phyloP scores from a whole-genome alignment of 2,888 invertebrate genomes.

The Parochlus steinenii region DNA sequence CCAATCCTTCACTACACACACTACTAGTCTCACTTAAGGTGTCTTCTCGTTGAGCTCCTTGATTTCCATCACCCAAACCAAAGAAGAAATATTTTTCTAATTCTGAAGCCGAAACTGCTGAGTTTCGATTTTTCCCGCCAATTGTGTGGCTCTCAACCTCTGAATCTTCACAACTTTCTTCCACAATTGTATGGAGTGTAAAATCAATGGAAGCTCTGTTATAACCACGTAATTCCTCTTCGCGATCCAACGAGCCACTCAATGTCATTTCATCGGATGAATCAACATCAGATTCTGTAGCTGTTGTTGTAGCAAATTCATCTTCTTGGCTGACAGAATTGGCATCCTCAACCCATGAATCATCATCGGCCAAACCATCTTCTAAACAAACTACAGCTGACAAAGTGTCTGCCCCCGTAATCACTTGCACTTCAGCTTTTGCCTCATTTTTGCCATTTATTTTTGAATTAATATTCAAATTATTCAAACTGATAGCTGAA shows the following conservation, averaged over 20 bases:
- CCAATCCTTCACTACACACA: conserved; percentile 67
- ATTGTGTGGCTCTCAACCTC: conserved; percentile 43
- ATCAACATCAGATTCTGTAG: conserved; percentile 44
- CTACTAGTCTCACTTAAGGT: conserved; percentile 67
- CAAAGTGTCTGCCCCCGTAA: conserved; percentile 51
- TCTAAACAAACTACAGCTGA: conserved; percentile 59
- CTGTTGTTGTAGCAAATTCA: conserved; percentile 40
- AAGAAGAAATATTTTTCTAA: conserved; percentile 84
- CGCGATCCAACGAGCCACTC: conserved; percentile 42
- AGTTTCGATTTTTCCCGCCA: conserved; percentile 40
- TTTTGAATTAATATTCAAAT: neutral
- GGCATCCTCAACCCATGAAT: conserved; percentile 86
- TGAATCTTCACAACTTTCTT: conserved; percentile 89
- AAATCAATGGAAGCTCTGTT: conserved; percentile 72
- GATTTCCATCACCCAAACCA: conserved; percentile 56
- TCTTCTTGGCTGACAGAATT: conserved; percentile 67
- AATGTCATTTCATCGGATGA: conserved; percentile 44
- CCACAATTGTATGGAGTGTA: conserved; percentile 81
- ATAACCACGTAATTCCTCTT: conserved; percentile 69
- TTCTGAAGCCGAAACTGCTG: conserved; percentile 72
- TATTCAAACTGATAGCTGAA: neutral
- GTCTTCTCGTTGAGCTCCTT: conserved; percentile 33
- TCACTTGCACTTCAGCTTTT: conserved; percentile 41
- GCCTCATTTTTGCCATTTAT: neutral
- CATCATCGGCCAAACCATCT: conserved; percentile 77